These are phyloP conservation scores for Diaphora mendica DNA, from an alignment of 2,888 invertebrate species.

Conservation along the genomic window DNA sequence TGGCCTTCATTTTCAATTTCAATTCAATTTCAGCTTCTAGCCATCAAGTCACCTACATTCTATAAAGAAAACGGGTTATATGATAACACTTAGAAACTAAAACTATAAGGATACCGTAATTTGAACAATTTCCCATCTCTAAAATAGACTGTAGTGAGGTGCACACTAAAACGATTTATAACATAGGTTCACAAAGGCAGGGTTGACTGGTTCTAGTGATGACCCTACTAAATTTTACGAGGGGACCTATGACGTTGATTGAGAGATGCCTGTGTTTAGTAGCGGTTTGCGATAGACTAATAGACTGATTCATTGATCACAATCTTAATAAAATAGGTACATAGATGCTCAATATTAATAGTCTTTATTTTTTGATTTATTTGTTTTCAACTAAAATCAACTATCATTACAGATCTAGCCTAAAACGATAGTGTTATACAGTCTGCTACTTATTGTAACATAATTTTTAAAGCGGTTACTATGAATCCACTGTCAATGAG, in stretches of 20 bases:
- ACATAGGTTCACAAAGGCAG: constrained; percentile 1
- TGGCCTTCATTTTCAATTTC: too few species aligned
- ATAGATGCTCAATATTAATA: background rate
- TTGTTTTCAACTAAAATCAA: too few species aligned
- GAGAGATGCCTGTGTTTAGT: background rate
- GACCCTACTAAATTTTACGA: constrained; percentile 1
- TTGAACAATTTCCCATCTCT: background rate
- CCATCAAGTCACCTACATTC: too few species aligned
- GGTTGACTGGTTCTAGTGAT: constrained; percentile 2
- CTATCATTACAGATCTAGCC: too few species aligned
- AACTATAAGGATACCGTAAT: background rate
- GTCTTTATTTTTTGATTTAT: too few species aligned
- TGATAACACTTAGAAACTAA: background rate
- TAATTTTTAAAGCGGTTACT: too few species aligned
- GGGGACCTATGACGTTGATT: constrained; percentile 1
- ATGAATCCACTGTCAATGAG: too few species aligned
- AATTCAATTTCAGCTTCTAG: too few species aligned
- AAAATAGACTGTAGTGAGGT: background rate
- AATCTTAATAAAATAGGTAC: background rate
- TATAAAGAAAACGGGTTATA: background rate
- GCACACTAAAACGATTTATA: background rate
- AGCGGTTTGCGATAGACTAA: constrained; percentile 2
- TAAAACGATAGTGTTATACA: too few species aligned
- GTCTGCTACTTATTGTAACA: too few species aligned
- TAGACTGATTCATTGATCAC: background rate